phyloP scores from a whole-genome alignment of 2,113 vertebrate genomes.

The Alexandromys fortis region DNA sequence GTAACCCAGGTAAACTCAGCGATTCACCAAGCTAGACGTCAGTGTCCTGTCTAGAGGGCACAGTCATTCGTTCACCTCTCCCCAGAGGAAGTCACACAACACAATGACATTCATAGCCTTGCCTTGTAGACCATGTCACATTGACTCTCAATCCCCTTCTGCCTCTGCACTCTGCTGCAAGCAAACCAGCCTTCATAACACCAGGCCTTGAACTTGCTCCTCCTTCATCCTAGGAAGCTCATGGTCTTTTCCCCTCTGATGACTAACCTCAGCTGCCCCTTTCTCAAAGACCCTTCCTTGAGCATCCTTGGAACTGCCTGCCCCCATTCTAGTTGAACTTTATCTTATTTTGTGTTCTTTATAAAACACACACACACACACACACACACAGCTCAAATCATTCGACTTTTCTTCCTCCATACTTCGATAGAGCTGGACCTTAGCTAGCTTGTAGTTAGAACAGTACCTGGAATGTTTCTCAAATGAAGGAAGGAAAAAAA shows the following conservation, averaged over 20 bases:
- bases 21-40: neutral
- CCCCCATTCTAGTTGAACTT: neutral
- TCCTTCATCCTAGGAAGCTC: neutral
- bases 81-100: neutral
- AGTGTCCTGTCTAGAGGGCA: neutral
- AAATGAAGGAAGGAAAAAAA: neutral
- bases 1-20: neutral
- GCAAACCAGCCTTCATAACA: neutral
- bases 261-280: neutral
- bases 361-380: neutral
- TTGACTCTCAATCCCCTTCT: fast-evolving
- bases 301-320: fast-evolving
- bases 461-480: too few relatives aligned
- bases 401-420: neutral
- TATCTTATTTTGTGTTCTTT: neutral
- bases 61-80: neutral
- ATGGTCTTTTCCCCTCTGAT: neutral
- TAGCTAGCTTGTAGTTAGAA: neutral
- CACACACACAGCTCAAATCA: neutral
- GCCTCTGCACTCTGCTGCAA: neutral
- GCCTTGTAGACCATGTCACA: neutral
- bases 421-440: neutral
- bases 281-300: neutral
- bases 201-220: neutral
- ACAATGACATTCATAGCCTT: neutral